Percentiles rank a stretch among this genome's conserved stretches.
Conservation (phyloP, 2,797 vertebrate genomes). For the Mormyrops boulengeri region DNA sequence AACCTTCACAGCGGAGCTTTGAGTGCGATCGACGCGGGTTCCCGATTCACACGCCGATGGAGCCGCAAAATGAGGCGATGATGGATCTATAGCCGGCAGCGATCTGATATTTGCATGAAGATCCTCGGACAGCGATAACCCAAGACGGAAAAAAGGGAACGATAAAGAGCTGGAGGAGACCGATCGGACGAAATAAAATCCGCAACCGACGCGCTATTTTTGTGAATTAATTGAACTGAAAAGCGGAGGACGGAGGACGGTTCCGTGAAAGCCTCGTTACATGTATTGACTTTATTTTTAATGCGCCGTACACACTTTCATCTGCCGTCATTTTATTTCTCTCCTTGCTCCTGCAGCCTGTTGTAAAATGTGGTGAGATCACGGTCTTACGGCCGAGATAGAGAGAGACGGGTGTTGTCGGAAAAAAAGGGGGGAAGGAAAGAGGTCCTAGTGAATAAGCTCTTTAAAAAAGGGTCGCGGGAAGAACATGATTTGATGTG, state of each 20-base stretch:
- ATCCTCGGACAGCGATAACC: not conserved
- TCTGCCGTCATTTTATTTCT: conserved; percentile 19
- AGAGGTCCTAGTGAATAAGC: conserved; percentile 15
- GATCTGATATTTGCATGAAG: not conserved
- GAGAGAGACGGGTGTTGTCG: conserved; percentile 38
- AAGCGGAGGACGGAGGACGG: conserved; percentile 29
- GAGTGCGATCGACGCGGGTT: conserved; percentile 14
- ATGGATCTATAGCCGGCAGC: conserved; percentile 18
- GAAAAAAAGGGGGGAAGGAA: conserved; percentile 1
- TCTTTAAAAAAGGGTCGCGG: conserved; percentile 14
- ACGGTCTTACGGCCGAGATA: conserved; percentile 20
- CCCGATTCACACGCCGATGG: conserved; percentile 1
- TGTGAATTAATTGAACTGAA: conserved; percentile 24
- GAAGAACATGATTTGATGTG: conserved; percentile 22
- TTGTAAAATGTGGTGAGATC: conserved; percentile 40
- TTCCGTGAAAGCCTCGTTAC: conserved; percentile 9
- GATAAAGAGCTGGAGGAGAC: not conserved
- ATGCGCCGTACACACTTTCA: conserved; percentile 32
- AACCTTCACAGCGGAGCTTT: conserved; percentile 23
- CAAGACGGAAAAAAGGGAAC: not conserved
- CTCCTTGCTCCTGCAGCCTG: conserved; percentile 11
- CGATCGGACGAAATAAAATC: conserved; percentile 7
- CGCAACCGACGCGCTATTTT: conserved; percentile 9
- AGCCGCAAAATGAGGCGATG: conserved; percentile 16
- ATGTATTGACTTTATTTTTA: conserved; percentile 28